Percentiles rank a stretch among this genome's conserved stretches.
Conservation (phyloP, 2,113 vertebrate species). For the Hippocampus comes region DNA sequence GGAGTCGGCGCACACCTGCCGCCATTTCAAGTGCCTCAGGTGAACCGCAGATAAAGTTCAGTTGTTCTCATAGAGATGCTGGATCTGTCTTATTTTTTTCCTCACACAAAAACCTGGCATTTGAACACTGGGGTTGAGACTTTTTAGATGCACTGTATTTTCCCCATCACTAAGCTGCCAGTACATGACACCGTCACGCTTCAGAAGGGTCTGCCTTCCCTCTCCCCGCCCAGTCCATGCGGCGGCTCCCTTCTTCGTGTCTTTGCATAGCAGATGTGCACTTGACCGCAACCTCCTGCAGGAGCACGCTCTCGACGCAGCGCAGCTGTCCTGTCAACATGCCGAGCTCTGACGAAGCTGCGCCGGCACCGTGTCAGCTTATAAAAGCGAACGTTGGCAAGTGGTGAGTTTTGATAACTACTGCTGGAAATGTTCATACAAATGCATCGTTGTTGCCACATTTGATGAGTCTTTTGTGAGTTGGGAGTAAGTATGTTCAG, state of each 20-base stretch:
- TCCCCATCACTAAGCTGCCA: slow-evolving; percentile 2
- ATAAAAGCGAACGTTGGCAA: slow-evolving; percentile 60
- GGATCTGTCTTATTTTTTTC: not conserved
- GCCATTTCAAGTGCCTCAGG: too few species aligned
- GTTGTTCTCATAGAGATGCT: not conserved
- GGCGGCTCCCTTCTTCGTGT: slow-evolving; percentile 17
- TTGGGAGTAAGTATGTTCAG: not conserved
- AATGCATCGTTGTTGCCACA: not conserved
- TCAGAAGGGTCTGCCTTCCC: slow-evolving; percentile 6
- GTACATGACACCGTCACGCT: slow-evolving; percentile 4
- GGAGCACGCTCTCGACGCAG: slow-evolving; percentile 27
- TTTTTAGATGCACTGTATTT: not conserved
- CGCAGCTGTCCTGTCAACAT: slow-evolving; percentile 46
- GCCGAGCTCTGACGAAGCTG: slow-evolving; percentile 49
- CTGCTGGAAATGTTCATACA: not conserved
- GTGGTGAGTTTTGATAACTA: slow-evolving; percentile 57
- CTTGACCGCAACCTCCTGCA: slow-evolving; percentile 38
- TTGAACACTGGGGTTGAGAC: not conserved
- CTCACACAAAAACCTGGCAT: not conserved
- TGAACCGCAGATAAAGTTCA: too few species aligned
- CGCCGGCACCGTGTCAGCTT: slow-evolving; percentile 60
- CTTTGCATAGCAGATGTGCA: slow-evolving; percentile 14
- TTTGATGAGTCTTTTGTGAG: not conserved
- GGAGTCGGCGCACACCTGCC: too few species aligned
- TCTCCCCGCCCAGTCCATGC: slow-evolving; percentile 7